Evolutionary conservation across 1,140 invertebrate genomes (phyloP).

Genomic region (Megathymus violae): DNA sequence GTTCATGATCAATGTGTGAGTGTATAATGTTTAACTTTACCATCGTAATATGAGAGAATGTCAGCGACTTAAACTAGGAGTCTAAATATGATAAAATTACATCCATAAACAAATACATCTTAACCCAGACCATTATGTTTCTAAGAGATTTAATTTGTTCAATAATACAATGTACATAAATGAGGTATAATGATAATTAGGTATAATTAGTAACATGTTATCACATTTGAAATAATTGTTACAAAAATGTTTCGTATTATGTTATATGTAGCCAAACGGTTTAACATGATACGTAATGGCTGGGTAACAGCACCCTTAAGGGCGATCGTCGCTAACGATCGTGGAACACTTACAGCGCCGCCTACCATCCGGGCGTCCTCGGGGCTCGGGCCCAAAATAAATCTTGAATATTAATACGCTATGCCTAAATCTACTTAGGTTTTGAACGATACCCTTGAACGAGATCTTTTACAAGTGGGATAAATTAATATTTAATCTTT

Average conservation of each 20-base stretch:
- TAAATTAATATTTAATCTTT: not conserved
- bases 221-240: too few relatives aligned
- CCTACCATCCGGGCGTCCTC: slow-evolving; percentile 19
- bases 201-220: too few relatives aligned
- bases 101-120: too few relatives aligned
- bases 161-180: too few relatives aligned
- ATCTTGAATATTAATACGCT: slow-evolving; percentile 25
- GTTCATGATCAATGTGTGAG: too few relatives aligned
- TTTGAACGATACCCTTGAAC: not conserved
- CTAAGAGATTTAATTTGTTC: too few relatives aligned
- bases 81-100: too few relatives aligned
- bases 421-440: slow-evolving; percentile 5
- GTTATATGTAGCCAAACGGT: slow-evolving; percentile 28
- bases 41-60: too few relatives aligned
- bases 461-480: not conserved
- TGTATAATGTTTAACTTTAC: too few relatives aligned
- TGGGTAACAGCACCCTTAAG: slow-evolving; percentile 50
- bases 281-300: slow-evolving; percentile 46
- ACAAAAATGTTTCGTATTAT: not conserved
- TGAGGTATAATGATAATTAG: too few relatives aligned
- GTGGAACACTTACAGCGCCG: slow-evolving; percentile 28
- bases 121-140: too few relatives aligned
- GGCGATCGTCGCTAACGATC: slow-evolving; percentile 50
- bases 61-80: too few relatives aligned
- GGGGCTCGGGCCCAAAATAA: slow-evolving; percentile 12